Evolutionary conservation across 2,888 invertebrate genomes (phyloP), one percentile per base, ranked within the genome.

Genomic region (Diarsia brunnea): DNA sequence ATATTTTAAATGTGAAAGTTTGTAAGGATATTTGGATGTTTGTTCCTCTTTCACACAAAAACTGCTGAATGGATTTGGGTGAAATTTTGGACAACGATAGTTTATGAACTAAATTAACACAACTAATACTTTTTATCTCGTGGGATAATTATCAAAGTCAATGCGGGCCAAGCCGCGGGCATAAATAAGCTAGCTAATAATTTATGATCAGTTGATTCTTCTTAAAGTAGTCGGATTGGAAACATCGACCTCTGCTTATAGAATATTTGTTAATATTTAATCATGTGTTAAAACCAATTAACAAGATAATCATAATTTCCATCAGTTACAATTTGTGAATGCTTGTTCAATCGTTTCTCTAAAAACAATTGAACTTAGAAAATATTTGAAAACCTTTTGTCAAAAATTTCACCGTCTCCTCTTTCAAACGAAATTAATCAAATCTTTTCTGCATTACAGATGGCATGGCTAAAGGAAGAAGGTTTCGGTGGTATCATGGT

Each of bases 401-500:
- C 2, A 61, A 0, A n/a, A 61, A 61, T 12, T 38, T 1, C n/a
- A 11, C 45, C 47, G 4, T 38, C 11, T n/a, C 5, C 16, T 51
- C 14, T 24, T 19, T 43, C 3, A 55, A 43, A 69, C 1, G 1
- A 16, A 43, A 63, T 7, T 51, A 49, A 70, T 69, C 0, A 14
- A 49, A 38, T n/a, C 69, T n/a, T 10, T 67, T 58, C 38, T 64
- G n/a, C 64, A 63, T 78, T 89, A 84, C 91, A 99, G 99, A 98
- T 98, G 98, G 98, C 98, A 77, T 99, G 99, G 99, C 96, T 99
- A 78, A 99, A 98, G 93, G 98, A 99, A 91, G 98, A 98, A 97
- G 99, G 98, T 45, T 99, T 99, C 85, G 99, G 99, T 60, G 99
- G 99, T 31, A 98, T 99, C 75, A 99, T 99, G 99, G 98, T 99